Conservation (phyloP, 2,888 invertebrate species). For the Drosophila seclusa region DNA sequence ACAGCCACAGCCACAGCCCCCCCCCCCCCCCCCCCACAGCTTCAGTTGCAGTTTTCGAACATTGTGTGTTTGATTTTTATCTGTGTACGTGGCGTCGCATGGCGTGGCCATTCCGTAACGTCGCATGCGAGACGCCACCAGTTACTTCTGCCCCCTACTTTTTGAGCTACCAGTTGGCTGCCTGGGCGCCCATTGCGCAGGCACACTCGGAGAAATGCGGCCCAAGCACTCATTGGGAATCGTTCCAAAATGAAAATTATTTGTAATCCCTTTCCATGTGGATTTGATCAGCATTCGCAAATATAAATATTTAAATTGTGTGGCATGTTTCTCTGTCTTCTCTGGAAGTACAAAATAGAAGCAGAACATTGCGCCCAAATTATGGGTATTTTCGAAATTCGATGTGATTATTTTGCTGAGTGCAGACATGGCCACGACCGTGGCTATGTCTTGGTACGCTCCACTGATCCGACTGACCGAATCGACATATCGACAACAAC, state of each 20-base stretch:
- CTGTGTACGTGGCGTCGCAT: constrained; percentile 69
- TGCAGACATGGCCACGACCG: constrained; percentile 26
- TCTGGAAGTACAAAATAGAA: neutral
- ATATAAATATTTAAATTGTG: neutral
- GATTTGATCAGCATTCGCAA: neutral
- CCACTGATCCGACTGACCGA: constrained; percentile 60
- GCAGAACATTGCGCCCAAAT: neutral
- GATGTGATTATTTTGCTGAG: neutral
- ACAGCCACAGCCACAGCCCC: neutral
- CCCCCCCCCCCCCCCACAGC: neutral
- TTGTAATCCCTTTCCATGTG: neutral
- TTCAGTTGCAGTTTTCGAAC: constrained; percentile 52
- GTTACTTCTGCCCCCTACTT: constrained; percentile 12
- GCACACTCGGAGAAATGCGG: constrained; percentile 2
- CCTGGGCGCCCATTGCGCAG: neutral
- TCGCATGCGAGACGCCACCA: constrained; percentile 17
- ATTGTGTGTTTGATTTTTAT: constrained; percentile 69
- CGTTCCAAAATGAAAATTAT: neutral
- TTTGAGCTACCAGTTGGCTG: constrained; percentile 10
- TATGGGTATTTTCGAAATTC: neutral
- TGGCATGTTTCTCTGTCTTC: neutral
- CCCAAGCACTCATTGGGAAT: neutral
- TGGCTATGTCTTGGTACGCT: constrained; percentile 38
- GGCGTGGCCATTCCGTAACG: constrained; percentile 58
- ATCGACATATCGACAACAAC: constrained; percentile 73